Conservation (phyloP, 2,797 vertebrate species). For the Macroramphosus scolopax region DNA sequence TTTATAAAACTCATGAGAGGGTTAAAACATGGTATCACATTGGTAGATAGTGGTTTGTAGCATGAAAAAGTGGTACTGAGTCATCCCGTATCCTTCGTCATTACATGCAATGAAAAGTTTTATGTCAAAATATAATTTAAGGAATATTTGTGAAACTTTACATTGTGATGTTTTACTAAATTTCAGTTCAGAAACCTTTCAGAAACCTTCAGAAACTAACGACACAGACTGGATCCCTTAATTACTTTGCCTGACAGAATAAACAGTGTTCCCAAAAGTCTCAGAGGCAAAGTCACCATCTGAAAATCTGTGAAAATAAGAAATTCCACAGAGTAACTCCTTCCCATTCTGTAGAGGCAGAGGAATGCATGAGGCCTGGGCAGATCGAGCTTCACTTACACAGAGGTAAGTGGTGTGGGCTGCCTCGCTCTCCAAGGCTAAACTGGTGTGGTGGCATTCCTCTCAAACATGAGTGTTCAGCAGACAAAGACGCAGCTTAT, state of each 20-base stretch:
- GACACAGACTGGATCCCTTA: not conserved
- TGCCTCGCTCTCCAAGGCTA: constrained; percentile 33
- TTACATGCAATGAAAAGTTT: too few species aligned
- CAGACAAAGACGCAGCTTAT: constrained; percentile 51
- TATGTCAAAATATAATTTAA: too few species aligned
- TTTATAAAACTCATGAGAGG: too few species aligned
- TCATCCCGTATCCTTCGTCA: too few species aligned
- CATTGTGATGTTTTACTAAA: too few species aligned
- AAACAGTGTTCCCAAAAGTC: constrained; percentile 40
- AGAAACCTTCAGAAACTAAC: too few species aligned
- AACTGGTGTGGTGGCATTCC: constrained; percentile 70
- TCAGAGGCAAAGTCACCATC: constrained; percentile 29
- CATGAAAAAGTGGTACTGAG: too few species aligned
- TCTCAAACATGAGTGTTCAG: constrained; percentile 34
- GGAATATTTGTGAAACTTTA: too few species aligned
- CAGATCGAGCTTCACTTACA: constrained; percentile 46
- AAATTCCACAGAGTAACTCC: constrained; percentile 52
- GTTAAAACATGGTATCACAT: too few species aligned
- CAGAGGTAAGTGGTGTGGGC: constrained; percentile 47
- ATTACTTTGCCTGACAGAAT: constrained; percentile 25
- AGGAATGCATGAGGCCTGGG: constrained; percentile 63
- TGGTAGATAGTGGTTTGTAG: too few species aligned
- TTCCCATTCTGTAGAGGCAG: constrained; percentile 40
- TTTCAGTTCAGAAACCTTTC: too few species aligned
- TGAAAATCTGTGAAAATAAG: constrained; percentile 50